Evolutionary conservation across 2,888 invertebrate genomes (phyloP).

Genomic region (Rhorus exstirpatorius): DNA sequence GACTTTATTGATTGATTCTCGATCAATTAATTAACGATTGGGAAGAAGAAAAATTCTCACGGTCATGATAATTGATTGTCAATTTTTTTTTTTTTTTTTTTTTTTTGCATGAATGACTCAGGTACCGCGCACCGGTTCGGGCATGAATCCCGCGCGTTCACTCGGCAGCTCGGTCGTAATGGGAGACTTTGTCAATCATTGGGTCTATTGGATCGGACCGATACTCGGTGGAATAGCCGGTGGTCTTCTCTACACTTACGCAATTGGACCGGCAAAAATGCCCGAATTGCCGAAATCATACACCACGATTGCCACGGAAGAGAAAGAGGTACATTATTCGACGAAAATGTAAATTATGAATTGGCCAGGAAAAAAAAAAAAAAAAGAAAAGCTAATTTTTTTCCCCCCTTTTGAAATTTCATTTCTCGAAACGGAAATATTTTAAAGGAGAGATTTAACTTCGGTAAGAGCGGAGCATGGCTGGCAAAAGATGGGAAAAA

Average conservation of each 20-base stretch:
- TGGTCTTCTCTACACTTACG: constrained; percentile 91
- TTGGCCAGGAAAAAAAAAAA: not conserved
- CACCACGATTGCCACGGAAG: constrained; percentile 84
- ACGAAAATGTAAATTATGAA: constrained; percentile 23
- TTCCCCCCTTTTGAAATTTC: not conserved
- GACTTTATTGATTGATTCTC: not conserved
- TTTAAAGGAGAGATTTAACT: too few species aligned
- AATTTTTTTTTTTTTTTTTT: constrained; percentile 6
- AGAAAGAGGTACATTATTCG: constrained; percentile 83
- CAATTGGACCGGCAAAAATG: constrained; percentile 83
- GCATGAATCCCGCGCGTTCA: constrained; percentile 97
- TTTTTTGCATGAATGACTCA: constrained; percentile 76
- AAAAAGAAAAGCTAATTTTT: not conserved
- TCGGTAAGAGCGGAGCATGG: too few species aligned
- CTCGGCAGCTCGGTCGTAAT: constrained; percentile 95
- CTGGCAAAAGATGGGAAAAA: too few species aligned
- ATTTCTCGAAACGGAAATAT: too few species aligned
- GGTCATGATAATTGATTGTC: too few species aligned
- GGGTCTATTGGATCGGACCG: constrained; percentile 97
- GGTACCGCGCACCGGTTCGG: constrained; percentile 92
- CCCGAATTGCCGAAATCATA: constrained; percentile 82
- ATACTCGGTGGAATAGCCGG: constrained; percentile 93
- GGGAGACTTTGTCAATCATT: constrained; percentile 92
- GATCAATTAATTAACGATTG: not conserved
- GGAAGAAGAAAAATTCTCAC: not conserved